These are phyloP conservation scores for Mus caroli DNA, from an alignment of 2,797 vertebrate genomes.

Conservation along the genomic window DNA sequence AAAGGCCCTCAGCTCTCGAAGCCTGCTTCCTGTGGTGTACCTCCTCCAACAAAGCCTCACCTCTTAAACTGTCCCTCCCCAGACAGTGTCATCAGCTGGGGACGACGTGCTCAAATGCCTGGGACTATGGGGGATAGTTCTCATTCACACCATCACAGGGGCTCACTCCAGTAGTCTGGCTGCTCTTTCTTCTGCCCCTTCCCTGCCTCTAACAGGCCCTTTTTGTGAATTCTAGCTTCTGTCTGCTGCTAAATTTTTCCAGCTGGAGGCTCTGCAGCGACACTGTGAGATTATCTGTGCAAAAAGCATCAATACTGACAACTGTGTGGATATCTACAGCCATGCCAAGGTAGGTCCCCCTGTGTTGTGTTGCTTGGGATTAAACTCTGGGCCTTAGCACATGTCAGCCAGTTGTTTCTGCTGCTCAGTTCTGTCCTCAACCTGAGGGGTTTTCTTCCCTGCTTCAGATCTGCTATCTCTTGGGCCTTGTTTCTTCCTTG, in stretches of 20 bases:
- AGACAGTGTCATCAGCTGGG: not conserved
- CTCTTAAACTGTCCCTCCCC: not conserved
- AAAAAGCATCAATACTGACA: slow-evolving; percentile 98
- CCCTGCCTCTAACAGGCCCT: slow-evolving; percentile 78
- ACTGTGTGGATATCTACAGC: slow-evolving; percentile 99
- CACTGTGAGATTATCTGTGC: slow-evolving; percentile 99
- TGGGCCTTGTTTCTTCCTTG: not conserved
- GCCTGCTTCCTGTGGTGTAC: not conserved
- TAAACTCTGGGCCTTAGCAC: not conserved
- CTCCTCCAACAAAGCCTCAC: not conserved
- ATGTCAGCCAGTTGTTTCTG: not conserved
- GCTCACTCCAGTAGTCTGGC: accelerated
- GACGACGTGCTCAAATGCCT: not conserved
- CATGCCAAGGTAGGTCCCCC: slow-evolving; percentile 94
- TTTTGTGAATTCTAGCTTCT: slow-evolving; percentile 91
- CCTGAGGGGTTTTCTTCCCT: not conserved
- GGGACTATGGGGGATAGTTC: not conserved
- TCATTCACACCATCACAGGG: not conserved
- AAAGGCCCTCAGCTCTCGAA: not conserved
- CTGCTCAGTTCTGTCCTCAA: not conserved
- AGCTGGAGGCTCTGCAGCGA: slow-evolving; percentile 98
- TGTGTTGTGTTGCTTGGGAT: not conserved
- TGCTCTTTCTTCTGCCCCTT: not conserved
- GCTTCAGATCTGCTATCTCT: not conserved
- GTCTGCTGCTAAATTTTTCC: slow-evolving; percentile 99